Base-by-base conservation (phyloP, 2,797 vertebrate genomes). In the Trematomus bernacchii region DNA sequence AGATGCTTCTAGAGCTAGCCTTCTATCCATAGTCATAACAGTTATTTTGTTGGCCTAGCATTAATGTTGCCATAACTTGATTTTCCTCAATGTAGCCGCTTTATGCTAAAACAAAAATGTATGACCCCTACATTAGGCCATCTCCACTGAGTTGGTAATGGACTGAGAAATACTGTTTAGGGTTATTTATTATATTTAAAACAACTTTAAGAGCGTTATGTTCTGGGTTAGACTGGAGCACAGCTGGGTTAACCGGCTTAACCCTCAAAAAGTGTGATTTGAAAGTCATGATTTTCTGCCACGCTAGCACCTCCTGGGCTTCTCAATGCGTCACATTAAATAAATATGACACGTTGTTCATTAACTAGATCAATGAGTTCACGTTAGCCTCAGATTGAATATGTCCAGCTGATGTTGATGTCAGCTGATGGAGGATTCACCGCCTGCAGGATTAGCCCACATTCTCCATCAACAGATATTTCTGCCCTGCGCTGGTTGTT, bases 311-410 rank as follows among this genome's bases (percentile, higher is more conserved):
- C 60, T 44, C 12, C 33, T 16, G 42, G 19, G 52, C 13, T 44
- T 10, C 30, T 79, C 55, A 6, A 18, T 4, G 44, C 62, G 52
- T 60, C 64, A 23, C 21, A 61, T 71, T 51, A 65, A 76, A 66
- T 40, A 66, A 79, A 76, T 30, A 78, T 12, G 73, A 73, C 77
- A 82, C 75, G 73, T 72, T 58, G 72, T 80, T 83, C 74, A 84
- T 80, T 80, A 85, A 62, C 64, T 19, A 74, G 81, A 80, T 82
- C 65, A 75, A 59, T 59, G 79, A n/a, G 55, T 87, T 5, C 52
- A 51, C 6, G 76, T 66, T 52, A 1, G 44, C 18, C 30, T 81
- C 69, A 21, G 43, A 55, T 54, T 74, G 65, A 83, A 66, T 19
- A 15, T 12, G 68, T 71, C 23, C 46, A 43, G 57, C 59, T 51